phyloP scores from a whole-genome alignment of 2,888 invertebrate genomes.

The Parochlus steinenii region DNA sequence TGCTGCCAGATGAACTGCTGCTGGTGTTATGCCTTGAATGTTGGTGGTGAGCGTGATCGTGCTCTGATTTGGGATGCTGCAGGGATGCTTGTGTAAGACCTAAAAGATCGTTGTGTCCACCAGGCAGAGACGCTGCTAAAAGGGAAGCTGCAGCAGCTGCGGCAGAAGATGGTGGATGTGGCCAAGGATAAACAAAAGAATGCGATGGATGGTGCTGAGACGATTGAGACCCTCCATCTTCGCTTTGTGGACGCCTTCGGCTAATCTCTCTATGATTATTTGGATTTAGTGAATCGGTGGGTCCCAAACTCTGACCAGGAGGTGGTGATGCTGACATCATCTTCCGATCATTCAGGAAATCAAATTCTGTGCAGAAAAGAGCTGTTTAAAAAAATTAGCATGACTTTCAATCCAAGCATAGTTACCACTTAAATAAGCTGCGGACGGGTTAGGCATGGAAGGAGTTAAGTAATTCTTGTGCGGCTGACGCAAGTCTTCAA shows the following conservation, averaged over 20 bases:
- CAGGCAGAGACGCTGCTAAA: slow-evolving; percentile 18
- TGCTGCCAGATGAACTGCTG: slow-evolving; percentile 6
- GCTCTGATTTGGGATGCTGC: slow-evolving; percentile 3
- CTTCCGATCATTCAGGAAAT: slow-evolving; percentile 9
- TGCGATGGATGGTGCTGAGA: slow-evolving; percentile 31
- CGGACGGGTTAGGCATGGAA: slow-evolving; percentile 59
- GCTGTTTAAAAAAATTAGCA: slow-evolving; percentile 3
- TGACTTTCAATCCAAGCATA: slow-evolving; percentile 21
- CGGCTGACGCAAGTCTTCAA: slow-evolving; percentile 52
- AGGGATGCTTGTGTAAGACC: slow-evolving; percentile 11
- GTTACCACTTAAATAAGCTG: slow-evolving; percentile 30
- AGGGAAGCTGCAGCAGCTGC: slow-evolving; percentile 21
- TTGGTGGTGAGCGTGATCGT: slow-evolving; percentile 5
- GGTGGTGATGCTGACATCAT: slow-evolving; percentile 18
- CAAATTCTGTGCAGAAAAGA: slow-evolving; percentile 6
- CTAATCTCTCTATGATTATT: slow-evolving; percentile 17
- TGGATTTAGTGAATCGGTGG: slow-evolving; percentile 22
- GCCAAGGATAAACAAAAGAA: slow-evolving; percentile 32
- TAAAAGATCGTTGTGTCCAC: slow-evolving; percentile 15
- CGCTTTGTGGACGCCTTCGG: slow-evolving; percentile 44
- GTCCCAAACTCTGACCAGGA: no score
- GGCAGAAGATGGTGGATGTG: slow-evolving; percentile 17
- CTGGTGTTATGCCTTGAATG: slow-evolving; percentile 10
- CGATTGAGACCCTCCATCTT: slow-evolving; percentile 29
- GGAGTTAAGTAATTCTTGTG: slow-evolving; percentile 31